Conservation (phyloP, 2,797 vertebrate species). For the Rallus crepitans region DNA sequence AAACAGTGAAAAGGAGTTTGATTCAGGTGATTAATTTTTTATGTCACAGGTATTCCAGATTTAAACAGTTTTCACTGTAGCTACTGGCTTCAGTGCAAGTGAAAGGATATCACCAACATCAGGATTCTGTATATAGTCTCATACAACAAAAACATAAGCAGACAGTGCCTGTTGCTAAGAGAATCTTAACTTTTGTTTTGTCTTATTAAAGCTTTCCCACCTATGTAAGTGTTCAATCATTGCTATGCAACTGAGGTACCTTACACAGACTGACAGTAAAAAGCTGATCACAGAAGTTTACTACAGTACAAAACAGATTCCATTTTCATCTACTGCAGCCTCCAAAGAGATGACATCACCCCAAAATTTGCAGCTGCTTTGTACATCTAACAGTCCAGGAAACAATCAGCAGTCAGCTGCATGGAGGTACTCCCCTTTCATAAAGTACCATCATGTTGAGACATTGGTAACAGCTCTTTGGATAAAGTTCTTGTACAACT, state of each 20-base stretch:
- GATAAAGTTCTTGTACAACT: neutral
- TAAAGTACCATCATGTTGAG: rapidly evolving
- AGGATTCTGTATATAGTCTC: neutral
- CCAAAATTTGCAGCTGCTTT: neutral
- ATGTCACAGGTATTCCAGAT: neutral
- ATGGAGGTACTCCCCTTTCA: neutral
- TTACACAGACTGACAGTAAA: neutral
- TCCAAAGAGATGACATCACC: neutral
- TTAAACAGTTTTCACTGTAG: neutral
- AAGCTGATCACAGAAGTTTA: neutral
- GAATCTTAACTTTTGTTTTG: too few species aligned
- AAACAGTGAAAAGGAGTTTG: neutral
- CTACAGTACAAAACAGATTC: neutral
- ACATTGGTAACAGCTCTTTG: neutral
- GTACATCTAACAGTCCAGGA: neutral
- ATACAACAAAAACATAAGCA: neutral
- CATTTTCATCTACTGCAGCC: neutral
- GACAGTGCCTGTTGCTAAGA: neutral
- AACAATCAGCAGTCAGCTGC: neutral
- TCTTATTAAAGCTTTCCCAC: neutral
- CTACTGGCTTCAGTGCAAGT: neutral
- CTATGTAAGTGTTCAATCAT: rapidly evolving
- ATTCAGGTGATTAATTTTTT: neutral
- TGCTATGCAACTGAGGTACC: neutral
- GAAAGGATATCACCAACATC: neutral